phyloP scores from a whole-genome alignment of 1,140 invertebrate species.

The Ostrea edulis region DNA sequence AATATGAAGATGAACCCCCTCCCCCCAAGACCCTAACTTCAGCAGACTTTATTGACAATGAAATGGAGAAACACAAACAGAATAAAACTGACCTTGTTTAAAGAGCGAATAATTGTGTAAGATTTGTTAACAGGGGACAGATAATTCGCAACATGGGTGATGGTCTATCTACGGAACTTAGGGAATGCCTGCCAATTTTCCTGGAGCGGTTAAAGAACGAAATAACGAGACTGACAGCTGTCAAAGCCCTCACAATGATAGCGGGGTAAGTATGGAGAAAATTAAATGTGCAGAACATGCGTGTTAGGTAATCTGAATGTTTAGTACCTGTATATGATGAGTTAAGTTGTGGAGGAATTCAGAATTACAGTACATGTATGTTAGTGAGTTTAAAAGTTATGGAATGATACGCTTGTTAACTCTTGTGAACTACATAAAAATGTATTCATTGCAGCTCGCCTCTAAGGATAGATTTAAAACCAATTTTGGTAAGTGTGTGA shows the following conservation, averaged over 20 bases:
- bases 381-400: too few relatives aligned
- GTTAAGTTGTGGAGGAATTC: too few relatives aligned
- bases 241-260: conserved; percentile 96
- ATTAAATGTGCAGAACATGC: not conserved
- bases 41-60: too few relatives aligned
- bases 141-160: conserved; percentile 96
- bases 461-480: conserved; percentile 90
- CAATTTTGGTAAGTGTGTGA: conserved; percentile 84
- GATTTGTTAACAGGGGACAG: conserved; percentile 84
- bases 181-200: conserved; percentile 94
- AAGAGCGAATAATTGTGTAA: not conserved
- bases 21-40: too few relatives aligned
- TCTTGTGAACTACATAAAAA: not conserved
- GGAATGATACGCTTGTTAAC: too few relatives aligned
- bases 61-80: too few relatives aligned
- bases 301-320: too few relatives aligned
- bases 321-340: too few relatives aligned
- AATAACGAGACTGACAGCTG: conserved; percentile 96
- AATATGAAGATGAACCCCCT: too few relatives aligned
- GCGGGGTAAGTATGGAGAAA: conserved; percentile 82
- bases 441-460: conserved; percentile 84
- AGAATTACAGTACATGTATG: too few relatives aligned
- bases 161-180: conserved; percentile 87
- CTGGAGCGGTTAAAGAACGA: conserved; percentile 96
- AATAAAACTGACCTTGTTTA: not conserved